Conservation (phyloP, 2,888 invertebrate genomes). For the Atherix ibis region DNA sequence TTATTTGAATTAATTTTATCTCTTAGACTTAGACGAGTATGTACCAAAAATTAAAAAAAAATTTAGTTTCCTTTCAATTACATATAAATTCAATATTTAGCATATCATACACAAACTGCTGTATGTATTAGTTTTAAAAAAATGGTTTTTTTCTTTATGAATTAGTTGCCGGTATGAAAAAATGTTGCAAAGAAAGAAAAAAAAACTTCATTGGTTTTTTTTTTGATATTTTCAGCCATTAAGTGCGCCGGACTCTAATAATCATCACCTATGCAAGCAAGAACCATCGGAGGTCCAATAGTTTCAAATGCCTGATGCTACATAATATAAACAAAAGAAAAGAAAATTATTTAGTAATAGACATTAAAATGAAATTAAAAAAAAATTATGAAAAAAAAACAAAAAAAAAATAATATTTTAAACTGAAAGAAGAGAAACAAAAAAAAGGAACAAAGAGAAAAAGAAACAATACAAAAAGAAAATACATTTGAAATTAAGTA, state of each 20-base stretch:
- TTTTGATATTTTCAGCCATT: slow-evolving; percentile 45
- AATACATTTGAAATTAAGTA: no score
- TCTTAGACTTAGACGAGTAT: no score
- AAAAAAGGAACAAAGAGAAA: background rate
- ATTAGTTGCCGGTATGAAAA: no score
- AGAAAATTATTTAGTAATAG: background rate
- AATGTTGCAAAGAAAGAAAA: no score
- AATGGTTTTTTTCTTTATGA: no score
- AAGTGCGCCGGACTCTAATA: slow-evolving; percentile 69
- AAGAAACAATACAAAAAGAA: background rate
- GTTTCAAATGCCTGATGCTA: slow-evolving; percentile 18
- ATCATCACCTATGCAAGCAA: slow-evolving; percentile 62
- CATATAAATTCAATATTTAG: no score
- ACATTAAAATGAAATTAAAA: background rate
- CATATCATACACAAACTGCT: no score
- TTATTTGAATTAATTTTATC: no score
- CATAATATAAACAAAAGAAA: background rate
- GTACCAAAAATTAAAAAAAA: no score
- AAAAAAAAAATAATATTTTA: background rate
- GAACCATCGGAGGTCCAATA: slow-evolving; percentile 76
- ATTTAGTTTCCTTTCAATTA: no score
- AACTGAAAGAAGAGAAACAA: slow-evolving; percentile 1
- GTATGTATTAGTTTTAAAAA: no score
- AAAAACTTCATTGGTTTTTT: slow-evolving; percentile 7
- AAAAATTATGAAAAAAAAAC: background rate